phyloP scores from a whole-genome alignment of 1,140 invertebrate species.

The Agraylea sexmaculata region DNA sequence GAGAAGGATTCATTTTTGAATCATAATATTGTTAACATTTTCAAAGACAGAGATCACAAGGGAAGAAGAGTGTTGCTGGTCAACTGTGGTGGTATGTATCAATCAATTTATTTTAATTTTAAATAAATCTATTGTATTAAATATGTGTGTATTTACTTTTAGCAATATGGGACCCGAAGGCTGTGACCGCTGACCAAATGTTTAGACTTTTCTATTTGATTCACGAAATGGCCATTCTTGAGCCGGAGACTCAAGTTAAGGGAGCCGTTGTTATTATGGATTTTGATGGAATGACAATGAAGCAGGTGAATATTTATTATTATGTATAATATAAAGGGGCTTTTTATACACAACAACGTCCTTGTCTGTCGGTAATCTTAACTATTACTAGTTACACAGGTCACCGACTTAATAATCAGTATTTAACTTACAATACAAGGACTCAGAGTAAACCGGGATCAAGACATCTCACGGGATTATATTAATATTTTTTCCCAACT shows the following conservation, averaged over 20 bases:
- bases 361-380: too few relatives aligned
- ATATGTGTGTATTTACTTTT: conserved; percentile 10
- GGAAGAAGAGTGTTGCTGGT: conserved; percentile 49
- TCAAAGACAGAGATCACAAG: conserved; percentile 55
- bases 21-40: conserved; percentile 60
- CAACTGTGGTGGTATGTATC: conserved; percentile 40
- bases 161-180: conserved; percentile 61
- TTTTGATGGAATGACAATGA: conserved; percentile 61
- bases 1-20: conserved; percentile 53
- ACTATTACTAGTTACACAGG: too few relatives aligned
- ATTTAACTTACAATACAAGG: too few relatives aligned
- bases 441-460: too few relatives aligned
- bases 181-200: conserved; percentile 56
- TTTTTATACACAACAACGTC: too few relatives aligned
- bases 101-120: neutral
- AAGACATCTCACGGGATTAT: too few relatives aligned
- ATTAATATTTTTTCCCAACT: too few relatives aligned
- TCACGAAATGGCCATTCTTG: conserved; percentile 58
- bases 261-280: conserved; percentile 72
- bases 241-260: conserved; percentile 59
- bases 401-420: too few relatives aligned
- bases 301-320: conserved; percentile 41
- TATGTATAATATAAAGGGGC: neutral
- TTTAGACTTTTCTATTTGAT: conserved; percentile 69
- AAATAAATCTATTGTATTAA: neutral